Base-by-base conservation (phyloP, 23 tunicate species). In the Clavelina lepadiformis region DNA sequence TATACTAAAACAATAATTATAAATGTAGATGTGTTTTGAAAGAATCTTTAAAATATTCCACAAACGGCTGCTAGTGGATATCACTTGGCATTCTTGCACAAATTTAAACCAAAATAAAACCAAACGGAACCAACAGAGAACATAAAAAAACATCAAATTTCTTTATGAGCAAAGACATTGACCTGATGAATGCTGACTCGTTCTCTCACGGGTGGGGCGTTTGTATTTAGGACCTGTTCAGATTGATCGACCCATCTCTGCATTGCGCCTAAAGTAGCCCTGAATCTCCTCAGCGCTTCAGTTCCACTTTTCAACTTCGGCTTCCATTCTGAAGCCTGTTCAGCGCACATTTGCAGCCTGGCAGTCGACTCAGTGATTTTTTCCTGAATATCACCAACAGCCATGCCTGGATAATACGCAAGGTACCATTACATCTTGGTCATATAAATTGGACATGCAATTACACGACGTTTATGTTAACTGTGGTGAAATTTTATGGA, bases 281-380 rank as follows among this genome's bases (percentile, higher is more conserved):
- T 27, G 52, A 78, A 86, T 38, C 51, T 67, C 8, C 83, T 60
- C 24, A 56, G 54, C 37, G 75, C 57, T 20, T 86, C 95, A 5
- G 76, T 86, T 24, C 95, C 80, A 1, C 71, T 33, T 58, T 86
- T 86, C 61, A 86, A 50, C 59, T 78, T 78, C 0, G 95, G 80
- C 58, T 72, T 65, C 85, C 95, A 78, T 13, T 71, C 75, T 1
- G 46, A 49, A 28, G 84, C 83, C 34, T 72, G 70, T 15, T 78
- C 5, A 2, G 66, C 21, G 63, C 79, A 72, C 2, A 62, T n/a
- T 35, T 71, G 85, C 1, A 86, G 65, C 0, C 82, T 38, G 18
- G 85, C 76, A 2, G 80, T 55, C 22, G 79, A 62, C 62, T 78
- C 76, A 3, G 75, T 71, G 18, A 86, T 49, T 28, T 63, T 56